Conservation (phyloP, 2,888 invertebrate species). For the Sycophila texana region DNA sequence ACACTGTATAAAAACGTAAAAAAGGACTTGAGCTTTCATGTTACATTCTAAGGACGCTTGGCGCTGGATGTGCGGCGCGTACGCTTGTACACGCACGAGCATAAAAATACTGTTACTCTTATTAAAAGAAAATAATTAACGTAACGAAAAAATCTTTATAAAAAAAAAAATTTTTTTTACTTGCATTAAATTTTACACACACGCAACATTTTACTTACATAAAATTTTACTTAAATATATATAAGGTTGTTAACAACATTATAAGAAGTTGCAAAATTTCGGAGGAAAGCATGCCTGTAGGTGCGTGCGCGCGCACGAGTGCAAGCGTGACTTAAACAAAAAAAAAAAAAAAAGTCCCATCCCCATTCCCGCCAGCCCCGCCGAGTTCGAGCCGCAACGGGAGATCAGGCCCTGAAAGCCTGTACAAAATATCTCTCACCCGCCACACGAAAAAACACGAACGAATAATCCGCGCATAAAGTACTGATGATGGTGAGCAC, state of each 20-base stretch:
- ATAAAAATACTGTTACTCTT: too few species aligned
- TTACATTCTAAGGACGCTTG: constrained; percentile 57
- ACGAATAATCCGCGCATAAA: constrained; percentile 58
- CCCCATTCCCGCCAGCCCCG: constrained; percentile 75
- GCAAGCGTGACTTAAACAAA: constrained; percentile 30
- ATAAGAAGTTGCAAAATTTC: background rate
- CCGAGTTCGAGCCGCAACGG: constrained; percentile 75
- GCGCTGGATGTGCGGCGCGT: constrained; percentile 50
- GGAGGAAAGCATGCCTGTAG: background rate
- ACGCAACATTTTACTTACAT: too few species aligned
- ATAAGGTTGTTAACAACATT: background rate
- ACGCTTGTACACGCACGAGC: background rate
- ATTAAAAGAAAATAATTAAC: too few species aligned
- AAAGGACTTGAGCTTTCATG: constrained; percentile 56
- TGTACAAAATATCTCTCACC: constrained; percentile 22
- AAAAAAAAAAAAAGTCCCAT: constrained; percentile 56
- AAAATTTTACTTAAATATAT: too few species aligned
- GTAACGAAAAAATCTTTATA: too few species aligned
- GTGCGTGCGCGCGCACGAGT: constrained; percentile 32
- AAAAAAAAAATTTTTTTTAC: background rate
- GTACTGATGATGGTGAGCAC: constrained; percentile 74
- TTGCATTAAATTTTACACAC: background rate
- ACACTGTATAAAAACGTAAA: constrained; percentile 60
- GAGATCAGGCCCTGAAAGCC: constrained; percentile 63
- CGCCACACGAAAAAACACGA: constrained; percentile 55